Conservation (phyloP, 2,888 invertebrate genomes). For the Drosophila sordidula region DNA sequence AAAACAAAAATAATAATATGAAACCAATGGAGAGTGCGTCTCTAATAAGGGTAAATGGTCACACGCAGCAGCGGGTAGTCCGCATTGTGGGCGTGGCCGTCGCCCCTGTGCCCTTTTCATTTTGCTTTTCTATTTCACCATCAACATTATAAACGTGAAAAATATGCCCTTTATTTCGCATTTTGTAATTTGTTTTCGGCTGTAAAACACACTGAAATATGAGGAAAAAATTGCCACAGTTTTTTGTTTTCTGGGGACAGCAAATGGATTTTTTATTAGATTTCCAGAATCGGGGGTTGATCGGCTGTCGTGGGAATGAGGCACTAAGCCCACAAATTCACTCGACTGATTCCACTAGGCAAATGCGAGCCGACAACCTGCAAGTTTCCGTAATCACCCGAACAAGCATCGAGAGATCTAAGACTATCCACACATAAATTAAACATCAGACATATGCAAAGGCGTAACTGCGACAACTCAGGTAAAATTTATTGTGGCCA, state of each 20-base stretch:
- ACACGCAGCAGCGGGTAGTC: slow-evolving; percentile 54
- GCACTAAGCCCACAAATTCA: slow-evolving; percentile 42
- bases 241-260: slow-evolving; percentile 30
- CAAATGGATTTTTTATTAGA: slow-evolving; percentile 73
- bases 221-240: slow-evolving; percentile 75
- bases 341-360: slow-evolving; percentile 37
- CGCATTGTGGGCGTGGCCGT: slow-evolving; percentile 56
- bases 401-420: slow-evolving; percentile 29
- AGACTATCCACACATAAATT: slow-evolving; percentile 69
- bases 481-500: slow-evolving; percentile 77
- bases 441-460: slow-evolving; percentile 78
- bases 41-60: slow-evolving; percentile 78
- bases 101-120: slow-evolving; percentile 38
- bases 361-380: slow-evolving; percentile 55
- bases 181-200: slow-evolving; percentile 74
- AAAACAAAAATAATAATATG: slow-evolving; percentile 33
- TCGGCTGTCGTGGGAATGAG: slow-evolving; percentile 45
- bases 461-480: slow-evolving; percentile 76
- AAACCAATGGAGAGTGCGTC: slow-evolving; percentile 52
- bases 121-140: slow-evolving; percentile 34
- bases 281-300: slow-evolving; percentile 50
- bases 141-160: slow-evolving; percentile 75
- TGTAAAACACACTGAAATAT: slow-evolving; percentile 68
- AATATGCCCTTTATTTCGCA: slow-evolving; percentile 77
- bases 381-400: slow-evolving; percentile 42